Evolutionary conservation across 2,113 vertebrate species (phyloP), one percentile per base, ranked within the genome.

Genomic region (Limanda limanda): DNA sequence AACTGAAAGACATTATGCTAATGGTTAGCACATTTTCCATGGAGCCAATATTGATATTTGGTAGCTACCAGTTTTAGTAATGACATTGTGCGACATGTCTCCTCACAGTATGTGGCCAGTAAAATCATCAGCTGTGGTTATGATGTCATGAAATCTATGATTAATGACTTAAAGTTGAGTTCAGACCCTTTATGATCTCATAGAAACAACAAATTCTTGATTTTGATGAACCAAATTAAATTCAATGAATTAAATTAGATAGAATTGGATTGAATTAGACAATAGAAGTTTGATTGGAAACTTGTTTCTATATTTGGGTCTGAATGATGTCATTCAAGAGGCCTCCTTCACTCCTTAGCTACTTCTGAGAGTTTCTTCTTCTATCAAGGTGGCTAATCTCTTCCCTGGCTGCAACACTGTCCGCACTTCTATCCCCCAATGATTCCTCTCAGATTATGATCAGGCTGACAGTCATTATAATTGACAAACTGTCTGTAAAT

Each of bases 301-400:
- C 79, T 55, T 76, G 45, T 84, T 60, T 80, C 47, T 54, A 74
- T 11, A 35, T 42, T 13, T 42, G 12, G 40, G 40, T 13, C 40
- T 42, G 40, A 42, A 42, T 13, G 40, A 12, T 42, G 10, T 42
- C 40, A 42, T 42, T 13, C 35, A 37, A 37, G 35, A 35, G 7
- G 35, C 35, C 35, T 37, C 35, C 35, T 10, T 37, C 40, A 42
- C 11, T 42, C 40, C 12, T 42, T 3, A 42, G 12, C 12, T 42
- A 12, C 40, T 11, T 3, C 40, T 42, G 40, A 42, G 40, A 42
- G 40, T 42, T 42, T 42, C 40, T 40, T 40, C 37, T 42, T 42
- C 40, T 13, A 42, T 42, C 40, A 37, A 37, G 35, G 35, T 37
- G 35, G 35, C 35, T 37, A 37, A 37, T 37, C 35, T 37, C 35